phyloP scores from a whole-genome alignment of 2,113 vertebrate species.

The Chiloscyllium plagiosum region DNA sequence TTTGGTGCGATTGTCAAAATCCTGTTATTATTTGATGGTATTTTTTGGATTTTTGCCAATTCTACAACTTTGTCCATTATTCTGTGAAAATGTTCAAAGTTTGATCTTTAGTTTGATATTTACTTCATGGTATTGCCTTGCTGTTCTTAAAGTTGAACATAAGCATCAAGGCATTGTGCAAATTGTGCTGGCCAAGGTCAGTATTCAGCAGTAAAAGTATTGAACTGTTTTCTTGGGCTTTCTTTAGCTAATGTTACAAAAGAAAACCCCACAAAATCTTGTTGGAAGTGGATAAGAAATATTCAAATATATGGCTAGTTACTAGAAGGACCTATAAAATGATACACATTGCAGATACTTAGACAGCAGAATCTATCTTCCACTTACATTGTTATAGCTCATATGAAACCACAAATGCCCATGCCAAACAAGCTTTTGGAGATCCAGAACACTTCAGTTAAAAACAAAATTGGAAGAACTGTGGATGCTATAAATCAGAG shows the following conservation, averaged over 20 bases:
- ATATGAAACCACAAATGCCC: not conserved
- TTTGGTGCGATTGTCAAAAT: too few relatives aligned
- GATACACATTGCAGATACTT: not conserved
- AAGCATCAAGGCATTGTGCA: not conserved
- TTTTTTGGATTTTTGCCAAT: too few relatives aligned
- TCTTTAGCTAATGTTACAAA: not conserved
- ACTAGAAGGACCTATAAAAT: not conserved
- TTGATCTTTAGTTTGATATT: too few relatives aligned
- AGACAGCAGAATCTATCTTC: not conserved
- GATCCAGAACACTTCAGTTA: not conserved
- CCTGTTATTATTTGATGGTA: too few relatives aligned
- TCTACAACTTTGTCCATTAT: too few relatives aligned
- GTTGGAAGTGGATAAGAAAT: not conserved
- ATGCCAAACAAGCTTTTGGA: not conserved
- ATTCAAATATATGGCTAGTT: too few relatives aligned
- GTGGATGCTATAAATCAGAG: too few relatives aligned
- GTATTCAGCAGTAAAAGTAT: not conserved
- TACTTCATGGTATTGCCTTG: too few relatives aligned
- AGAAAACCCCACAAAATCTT: not conserved
- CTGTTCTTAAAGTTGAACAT: not conserved
- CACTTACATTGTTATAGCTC: not conserved
- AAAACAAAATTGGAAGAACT: too few relatives aligned
- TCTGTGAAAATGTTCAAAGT: too few relatives aligned
- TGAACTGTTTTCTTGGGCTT: not conserved
- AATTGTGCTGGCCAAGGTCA: not conserved